These are phyloP conservation scores for Melieria omissa DNA, from an alignment of 2,888 invertebrate species.

Conservation along the genomic window DNA sequence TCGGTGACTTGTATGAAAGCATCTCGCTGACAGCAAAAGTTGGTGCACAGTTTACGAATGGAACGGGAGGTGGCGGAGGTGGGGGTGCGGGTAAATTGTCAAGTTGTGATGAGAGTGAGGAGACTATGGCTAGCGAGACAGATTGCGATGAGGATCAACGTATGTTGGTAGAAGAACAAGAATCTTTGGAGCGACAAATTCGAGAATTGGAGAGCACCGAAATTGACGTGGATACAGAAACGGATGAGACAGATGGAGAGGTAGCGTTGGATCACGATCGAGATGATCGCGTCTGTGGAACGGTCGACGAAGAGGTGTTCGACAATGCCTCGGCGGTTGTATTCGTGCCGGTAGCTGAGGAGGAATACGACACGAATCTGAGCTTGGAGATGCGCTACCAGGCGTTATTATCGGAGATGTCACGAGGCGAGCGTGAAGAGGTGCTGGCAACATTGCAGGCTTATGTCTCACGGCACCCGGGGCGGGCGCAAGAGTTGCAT, in stretches of 20 bases:
- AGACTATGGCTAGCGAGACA: constrained; percentile 49
- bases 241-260: constrained; percentile 75
- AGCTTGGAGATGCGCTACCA: constrained; percentile 77
- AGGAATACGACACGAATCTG: constrained; percentile 65
- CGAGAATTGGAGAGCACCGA: constrained; percentile 78
- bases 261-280: constrained; percentile 59
- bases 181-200: constrained; percentile 79
- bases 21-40: constrained; percentile 46
- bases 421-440: constrained; percentile 88
- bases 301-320: constrained; percentile 46
- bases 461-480: constrained; percentile 88
- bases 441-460: constrained; percentile 82
- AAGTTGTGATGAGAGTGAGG: constrained; percentile 68
- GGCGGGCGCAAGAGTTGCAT: constrained; percentile 89
- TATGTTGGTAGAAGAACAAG: constrained; percentile 81
- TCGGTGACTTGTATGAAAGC: constrained; percentile 65
- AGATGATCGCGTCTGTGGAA: constrained; percentile 53
- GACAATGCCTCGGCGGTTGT: constrained; percentile 56
- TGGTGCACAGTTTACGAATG: constrained; percentile 48
- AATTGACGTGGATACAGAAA: constrained; percentile 83
- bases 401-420: constrained; percentile 78
- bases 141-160: constrained; percentile 79
- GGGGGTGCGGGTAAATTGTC: constrained; percentile 51
- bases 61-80: constrained; percentile 34
- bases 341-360: constrained; percentile 57